phyloP scores from a whole-genome alignment of 2,797 vertebrate genomes.

The Hapalemur alaotrensis region DNA sequence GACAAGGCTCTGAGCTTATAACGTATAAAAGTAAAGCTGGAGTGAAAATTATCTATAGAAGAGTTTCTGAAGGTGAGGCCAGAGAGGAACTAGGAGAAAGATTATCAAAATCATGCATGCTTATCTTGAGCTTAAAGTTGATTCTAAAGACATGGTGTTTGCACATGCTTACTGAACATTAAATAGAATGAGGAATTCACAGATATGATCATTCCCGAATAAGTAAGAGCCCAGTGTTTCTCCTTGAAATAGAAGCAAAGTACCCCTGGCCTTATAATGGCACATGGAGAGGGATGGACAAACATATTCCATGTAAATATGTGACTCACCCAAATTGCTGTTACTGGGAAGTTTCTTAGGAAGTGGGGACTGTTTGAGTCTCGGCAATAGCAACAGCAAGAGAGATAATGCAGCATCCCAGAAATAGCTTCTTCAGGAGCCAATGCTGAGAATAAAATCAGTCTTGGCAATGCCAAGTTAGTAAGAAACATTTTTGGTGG shows the following conservation, averaged over 20 bases:
- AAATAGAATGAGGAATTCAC: not conserved
- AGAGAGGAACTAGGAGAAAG: not conserved
- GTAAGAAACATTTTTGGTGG: not conserved
- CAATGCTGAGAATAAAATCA: not conserved
- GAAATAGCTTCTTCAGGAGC: not conserved
- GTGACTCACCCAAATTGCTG: not conserved
- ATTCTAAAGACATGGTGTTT: rapidly evolving
- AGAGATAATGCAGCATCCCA: not conserved
- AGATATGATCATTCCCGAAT: not conserved
- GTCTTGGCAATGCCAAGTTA: not conserved
- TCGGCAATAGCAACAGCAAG: not conserved
- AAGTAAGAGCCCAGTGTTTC: not conserved
- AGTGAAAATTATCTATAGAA: not conserved
- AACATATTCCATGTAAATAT: not conserved
- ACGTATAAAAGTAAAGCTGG: not conserved
- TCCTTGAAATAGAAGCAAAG: not conserved
- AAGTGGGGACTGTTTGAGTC: not conserved
- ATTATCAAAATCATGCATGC: not conserved
- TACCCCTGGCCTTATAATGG: rapidly evolving
- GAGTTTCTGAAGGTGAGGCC: not conserved
- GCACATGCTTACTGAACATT: not conserved
- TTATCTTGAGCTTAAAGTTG: not conserved
- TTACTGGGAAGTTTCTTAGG: not conserved
- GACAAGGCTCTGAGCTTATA: not conserved
- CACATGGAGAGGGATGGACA: not conserved